These are phyloP conservation scores for Stomatorhinus ivindoensis DNA, from an alignment of 2,113 vertebrate genomes.

Conservation along the genomic window DNA sequence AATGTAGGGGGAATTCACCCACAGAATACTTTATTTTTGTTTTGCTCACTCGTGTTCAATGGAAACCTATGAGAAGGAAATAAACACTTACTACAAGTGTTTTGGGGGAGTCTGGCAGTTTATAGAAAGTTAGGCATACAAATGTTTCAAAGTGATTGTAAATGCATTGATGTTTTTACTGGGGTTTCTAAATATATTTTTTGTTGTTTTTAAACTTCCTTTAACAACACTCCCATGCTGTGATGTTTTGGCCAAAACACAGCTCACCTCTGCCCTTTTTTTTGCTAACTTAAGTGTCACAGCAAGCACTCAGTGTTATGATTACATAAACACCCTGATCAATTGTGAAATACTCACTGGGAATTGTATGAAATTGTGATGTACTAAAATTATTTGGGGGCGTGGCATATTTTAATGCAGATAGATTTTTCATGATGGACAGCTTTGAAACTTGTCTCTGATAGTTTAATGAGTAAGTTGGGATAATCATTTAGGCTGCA, in stretches of 20 bases:
- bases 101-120: neutral
- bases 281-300: neutral
- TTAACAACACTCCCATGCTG: neutral
- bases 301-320: neutral
- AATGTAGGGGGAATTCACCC: neutral
- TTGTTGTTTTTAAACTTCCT: neutral
- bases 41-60: neutral
- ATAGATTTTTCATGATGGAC: neutral
- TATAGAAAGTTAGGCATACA: neutral
- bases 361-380: neutral
- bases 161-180: neutral
- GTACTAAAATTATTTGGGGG: neutral
- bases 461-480: neutral
- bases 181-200: neutral
- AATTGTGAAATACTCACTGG: neutral
- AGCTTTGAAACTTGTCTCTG: neutral
- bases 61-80: neutral
- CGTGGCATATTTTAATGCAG: neutral
- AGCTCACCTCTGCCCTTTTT: neutral
- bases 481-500: neutral
- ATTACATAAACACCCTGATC: neutral
- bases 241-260: neutral
- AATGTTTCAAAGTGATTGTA: neutral
- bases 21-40: neutral
- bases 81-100: neutral